These are phyloP conservation scores for Pteruthius melanotis DNA, from an alignment of 2,113 vertebrate species.

Conservation along the genomic window DNA sequence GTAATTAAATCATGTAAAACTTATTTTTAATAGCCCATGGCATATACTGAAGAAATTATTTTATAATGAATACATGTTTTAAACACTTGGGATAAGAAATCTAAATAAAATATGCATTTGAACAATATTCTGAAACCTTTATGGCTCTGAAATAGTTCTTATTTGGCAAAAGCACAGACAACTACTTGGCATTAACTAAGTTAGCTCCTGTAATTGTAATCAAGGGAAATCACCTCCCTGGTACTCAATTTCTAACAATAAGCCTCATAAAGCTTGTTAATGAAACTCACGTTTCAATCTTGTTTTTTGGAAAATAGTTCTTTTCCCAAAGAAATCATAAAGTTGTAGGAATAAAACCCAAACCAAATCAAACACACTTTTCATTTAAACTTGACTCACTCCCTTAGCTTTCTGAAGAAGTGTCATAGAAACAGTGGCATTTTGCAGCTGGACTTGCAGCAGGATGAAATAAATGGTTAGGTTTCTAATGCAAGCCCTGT, in stretches of 20 bases:
- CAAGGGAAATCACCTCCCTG: conserved; percentile 27
- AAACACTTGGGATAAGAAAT: conserved; percentile 30
- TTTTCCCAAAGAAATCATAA: background rate
- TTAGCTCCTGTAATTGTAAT: conserved; percentile 32
- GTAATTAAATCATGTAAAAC: conserved; percentile 10
- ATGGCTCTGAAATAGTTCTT: background rate
- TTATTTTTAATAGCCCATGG: conserved; percentile 43
- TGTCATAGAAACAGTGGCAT: background rate
- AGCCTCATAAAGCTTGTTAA: conserved; percentile 18
- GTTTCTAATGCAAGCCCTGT: background rate
- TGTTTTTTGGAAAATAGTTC: background rate
- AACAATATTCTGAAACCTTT: conserved; percentile 21
- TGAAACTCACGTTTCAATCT: background rate
- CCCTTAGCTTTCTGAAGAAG: background rate
- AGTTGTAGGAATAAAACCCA: background rate
- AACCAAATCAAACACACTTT: background rate
- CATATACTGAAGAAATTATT: conserved; percentile 2
- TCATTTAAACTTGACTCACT: background rate
- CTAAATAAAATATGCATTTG: conserved; percentile 55
- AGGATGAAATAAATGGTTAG: background rate
- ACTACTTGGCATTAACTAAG: conserved; percentile 20
- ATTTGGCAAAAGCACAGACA: conserved; percentile 39
- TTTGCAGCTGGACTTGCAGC: background rate
- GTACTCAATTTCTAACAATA: background rate
- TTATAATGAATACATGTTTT: conserved; percentile 9